A percentile compares a stretch with the other conserved stretches of the same genome.
Evolutionary conservation across 2,888 invertebrate genomes (phyloP).

Genomic region (Microctonus brassicae): DNA sequence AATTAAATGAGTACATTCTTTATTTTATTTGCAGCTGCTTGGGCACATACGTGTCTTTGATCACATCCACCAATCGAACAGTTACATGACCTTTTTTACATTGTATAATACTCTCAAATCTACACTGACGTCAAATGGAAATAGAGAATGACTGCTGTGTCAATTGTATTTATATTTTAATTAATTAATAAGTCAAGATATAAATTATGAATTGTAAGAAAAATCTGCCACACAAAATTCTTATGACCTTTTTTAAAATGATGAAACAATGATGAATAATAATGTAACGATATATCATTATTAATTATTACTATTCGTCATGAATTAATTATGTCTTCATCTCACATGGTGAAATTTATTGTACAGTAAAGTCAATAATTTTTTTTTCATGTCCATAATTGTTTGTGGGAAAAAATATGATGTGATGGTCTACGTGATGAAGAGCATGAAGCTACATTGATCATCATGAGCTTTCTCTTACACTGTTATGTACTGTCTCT

Average conservation of each 20-base stretch:
- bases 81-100: not conserved
- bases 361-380: not conserved
- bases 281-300: too few relatives aligned
- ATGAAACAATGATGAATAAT: not conserved
- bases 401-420: not conserved
- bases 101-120: not conserved
- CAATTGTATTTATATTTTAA: not conserved
- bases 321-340: not conserved
- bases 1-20: not conserved
- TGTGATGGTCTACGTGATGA: slow-evolving; percentile 2
- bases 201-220: not conserved
- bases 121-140: slow-evolving; percentile 8
- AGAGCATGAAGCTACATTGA: not conserved
- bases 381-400: not conserved
- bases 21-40: not conserved
- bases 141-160: not conserved
- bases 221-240: not conserved
- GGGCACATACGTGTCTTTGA: not conserved
- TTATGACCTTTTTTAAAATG: too few relatives aligned
- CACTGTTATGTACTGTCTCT: not conserved
- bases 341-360: not conserved
- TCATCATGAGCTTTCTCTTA: not conserved
- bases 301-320: not conserved
- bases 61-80: not conserved
- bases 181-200: not conserved